phyloP scores from a whole-genome alignment of 2,113 vertebrate species.

The Stigmatopora nigra region DNA sequence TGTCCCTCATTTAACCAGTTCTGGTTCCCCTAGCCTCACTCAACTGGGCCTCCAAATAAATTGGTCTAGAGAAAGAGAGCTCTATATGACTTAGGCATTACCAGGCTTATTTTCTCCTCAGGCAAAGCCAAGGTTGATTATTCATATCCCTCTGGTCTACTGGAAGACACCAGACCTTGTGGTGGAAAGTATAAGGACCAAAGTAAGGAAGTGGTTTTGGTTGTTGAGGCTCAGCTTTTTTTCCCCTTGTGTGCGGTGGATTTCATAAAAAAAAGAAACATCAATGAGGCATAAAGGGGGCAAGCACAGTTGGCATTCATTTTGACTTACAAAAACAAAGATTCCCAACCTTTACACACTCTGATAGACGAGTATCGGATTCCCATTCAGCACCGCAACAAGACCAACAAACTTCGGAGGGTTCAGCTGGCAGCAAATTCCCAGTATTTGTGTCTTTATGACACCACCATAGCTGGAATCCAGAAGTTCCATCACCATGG shows the following conservation, averaged over 20 bases:
- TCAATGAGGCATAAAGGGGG: slow-evolving; percentile 29
- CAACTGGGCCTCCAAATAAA: slow-evolving; percentile 39
- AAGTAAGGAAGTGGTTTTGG: slow-evolving; percentile 70
- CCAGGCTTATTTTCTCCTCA: slow-evolving; percentile 46
- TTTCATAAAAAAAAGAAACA: slow-evolving; percentile 25
- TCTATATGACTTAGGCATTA: slow-evolving; percentile 20
- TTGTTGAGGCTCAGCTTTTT: slow-evolving; percentile 57
- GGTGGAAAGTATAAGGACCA: slow-evolving; percentile 50
- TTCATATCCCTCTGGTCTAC: slow-evolving; percentile 50
- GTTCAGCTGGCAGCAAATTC: slow-evolving; percentile 31
- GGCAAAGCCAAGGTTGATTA: slow-evolving; percentile 41
- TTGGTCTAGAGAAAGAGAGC: slow-evolving; percentile 19
- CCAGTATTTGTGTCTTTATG: slow-evolving; percentile 27
- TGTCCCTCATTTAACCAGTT: slow-evolving; percentile 20
- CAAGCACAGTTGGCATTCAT: slow-evolving; percentile 35
- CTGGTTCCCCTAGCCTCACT: slow-evolving; percentile 19
- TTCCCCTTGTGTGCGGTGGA: slow-evolving; percentile 48
- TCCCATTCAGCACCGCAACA: slow-evolving; percentile 51
- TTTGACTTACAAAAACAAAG: slow-evolving; percentile 59
- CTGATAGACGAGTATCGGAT: slow-evolving; percentile 40
- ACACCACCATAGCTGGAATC: slow-evolving; percentile 7
- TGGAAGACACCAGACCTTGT: slow-evolving; percentile 36
- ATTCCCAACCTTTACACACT: slow-evolving; percentile 59
- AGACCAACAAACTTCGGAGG: slow-evolving; percentile 58
- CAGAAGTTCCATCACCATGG: slow-evolving; percentile 18